Evolutionary conservation across 1,140 invertebrate species (phyloP).

Genomic region (Drosophila albomicans): DNA sequence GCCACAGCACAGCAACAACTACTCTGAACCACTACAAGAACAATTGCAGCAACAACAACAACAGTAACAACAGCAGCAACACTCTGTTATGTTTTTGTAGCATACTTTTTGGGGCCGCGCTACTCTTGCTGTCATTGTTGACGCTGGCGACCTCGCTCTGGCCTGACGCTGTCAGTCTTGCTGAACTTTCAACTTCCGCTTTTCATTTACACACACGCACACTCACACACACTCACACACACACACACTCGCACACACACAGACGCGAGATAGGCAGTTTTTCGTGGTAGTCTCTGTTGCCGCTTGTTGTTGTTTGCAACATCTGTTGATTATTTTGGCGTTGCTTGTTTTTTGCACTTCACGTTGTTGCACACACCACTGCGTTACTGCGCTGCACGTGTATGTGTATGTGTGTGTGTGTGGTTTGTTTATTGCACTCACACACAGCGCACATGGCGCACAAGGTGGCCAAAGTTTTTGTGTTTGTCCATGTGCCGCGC

Average conservation of each 20-base stretch:
- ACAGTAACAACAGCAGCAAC: not conserved
- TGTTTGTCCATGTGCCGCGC: conserved; percentile 58
- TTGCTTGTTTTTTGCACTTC: conserved; percentile 62
- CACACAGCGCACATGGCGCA: conserved; percentile 36
- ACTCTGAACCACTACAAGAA: not conserved
- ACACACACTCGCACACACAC: not conserved
- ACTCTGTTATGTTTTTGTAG: conserved; percentile 22
- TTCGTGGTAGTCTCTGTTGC: conserved; percentile 37
- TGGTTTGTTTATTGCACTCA: conserved; percentile 61
- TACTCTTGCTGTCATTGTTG: conserved; percentile 68
- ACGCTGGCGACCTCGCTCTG: conserved; percentile 61
- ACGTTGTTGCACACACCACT: conserved; percentile 36
- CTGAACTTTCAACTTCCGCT: conserved; percentile 83
- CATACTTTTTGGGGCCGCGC: conserved; percentile 69
- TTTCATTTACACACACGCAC: conserved; percentile 70
- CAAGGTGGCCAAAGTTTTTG: conserved; percentile 67
- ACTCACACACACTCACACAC: conserved; percentile 24
- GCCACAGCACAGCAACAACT: conserved; percentile 4
- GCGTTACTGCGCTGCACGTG: conserved; percentile 4
- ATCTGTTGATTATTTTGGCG: conserved; percentile 81
- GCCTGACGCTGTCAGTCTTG: conserved; percentile 68
- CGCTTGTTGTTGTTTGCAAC: conserved; percentile 68
- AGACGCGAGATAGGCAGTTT: conserved; percentile 37
- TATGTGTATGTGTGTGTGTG: conserved; percentile 47
- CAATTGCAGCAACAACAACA: not conserved